A percentile compares a stretch with the other conserved stretches of the same genome.
phyloP scores from a whole-genome alignment of 2,888 invertebrate genomes.

The Priapulus caudatus region DNA sequence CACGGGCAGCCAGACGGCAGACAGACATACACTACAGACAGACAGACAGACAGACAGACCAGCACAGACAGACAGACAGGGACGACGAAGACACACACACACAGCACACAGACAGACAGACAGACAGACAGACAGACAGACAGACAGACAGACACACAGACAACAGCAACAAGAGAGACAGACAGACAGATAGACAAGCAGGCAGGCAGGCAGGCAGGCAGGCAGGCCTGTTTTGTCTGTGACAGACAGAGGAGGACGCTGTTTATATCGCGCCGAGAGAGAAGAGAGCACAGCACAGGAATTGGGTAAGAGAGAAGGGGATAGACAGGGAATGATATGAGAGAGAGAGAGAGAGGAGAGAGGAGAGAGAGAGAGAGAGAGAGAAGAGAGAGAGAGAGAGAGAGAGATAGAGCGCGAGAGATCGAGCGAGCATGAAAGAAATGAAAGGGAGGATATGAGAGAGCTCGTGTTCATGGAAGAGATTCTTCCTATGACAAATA shows the following conservation, averaged over 20 bases:
- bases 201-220: too few species aligned
- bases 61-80: neutral
- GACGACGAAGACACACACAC: neutral
- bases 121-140: neutral
- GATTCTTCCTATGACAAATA: too few species aligned
- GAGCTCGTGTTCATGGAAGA: too few species aligned
- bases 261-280: too few species aligned
- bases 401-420: neutral
- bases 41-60: neutral
- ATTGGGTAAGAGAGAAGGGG: neutral
- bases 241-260: too few species aligned
- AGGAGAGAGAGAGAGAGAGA: too few species aligned
- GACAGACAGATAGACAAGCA: too few species aligned
- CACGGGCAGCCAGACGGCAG: neutral
- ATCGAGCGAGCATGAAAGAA: neutral
- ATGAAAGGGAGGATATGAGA: constrained; percentile 1
- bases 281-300: too few species aligned
- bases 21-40: neutral
- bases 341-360: neutral
- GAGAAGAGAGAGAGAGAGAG: constrained; percentile 3
- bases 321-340: neutral
- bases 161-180: too few species aligned
- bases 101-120: neutral
- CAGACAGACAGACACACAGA: neutral
- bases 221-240: too few species aligned